Base-by-base conservation (phyloP, 2,113 vertebrate genomes). In the Suricata suricatta region DNA sequence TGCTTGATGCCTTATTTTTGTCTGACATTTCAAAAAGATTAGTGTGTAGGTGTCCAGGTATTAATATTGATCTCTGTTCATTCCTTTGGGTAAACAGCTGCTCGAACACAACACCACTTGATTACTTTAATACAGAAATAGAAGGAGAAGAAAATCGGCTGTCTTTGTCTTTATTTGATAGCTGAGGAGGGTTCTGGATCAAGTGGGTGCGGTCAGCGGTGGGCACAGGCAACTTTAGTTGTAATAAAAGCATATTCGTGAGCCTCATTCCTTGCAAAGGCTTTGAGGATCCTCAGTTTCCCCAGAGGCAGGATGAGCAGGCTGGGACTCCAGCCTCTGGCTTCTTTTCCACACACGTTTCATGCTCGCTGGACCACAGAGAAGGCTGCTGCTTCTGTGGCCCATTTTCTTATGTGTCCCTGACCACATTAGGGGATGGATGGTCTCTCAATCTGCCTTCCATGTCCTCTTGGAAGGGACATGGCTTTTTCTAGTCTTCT, bases 61-160 rank as follows among this genome's bases (percentile, higher is more conserved):
- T 83, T 93, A 57, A 84, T 89, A 82, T 81, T 47, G 95, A 96
- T 94, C 96, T 47, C 54, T 33, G 74, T 41, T 60, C 93, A 60
- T 83, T 81, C 74, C 94, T 64, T 38, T 69, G 66, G 35, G 68
- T 95, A 83, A 79, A 68, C 66, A 38, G 15, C 77, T 13, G 69
- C 38, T 79, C 6, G 66, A 71, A 80, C 92, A 80, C 87, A 50
- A 1, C 8, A 4, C 54, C 35, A 2, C 80, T 29, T 72, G 94
- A 95, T 95, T 50, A 64, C 57, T 93, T 89, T 77, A 80, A 83
- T 84, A 83, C 0, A 89, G 66, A 94, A 69, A 76, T 0, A 41
- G 8, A 66, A 3, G 7, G 72, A 81, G 64, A 80, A 81, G 60
- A 77, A 66, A 82, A 41, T 13, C 0, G 0, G 44, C 83, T 50